These are phyloP conservation scores for Taxidea taxus DNA, from an alignment of 2,113 vertebrate species.

Conservation along the genomic window DNA sequence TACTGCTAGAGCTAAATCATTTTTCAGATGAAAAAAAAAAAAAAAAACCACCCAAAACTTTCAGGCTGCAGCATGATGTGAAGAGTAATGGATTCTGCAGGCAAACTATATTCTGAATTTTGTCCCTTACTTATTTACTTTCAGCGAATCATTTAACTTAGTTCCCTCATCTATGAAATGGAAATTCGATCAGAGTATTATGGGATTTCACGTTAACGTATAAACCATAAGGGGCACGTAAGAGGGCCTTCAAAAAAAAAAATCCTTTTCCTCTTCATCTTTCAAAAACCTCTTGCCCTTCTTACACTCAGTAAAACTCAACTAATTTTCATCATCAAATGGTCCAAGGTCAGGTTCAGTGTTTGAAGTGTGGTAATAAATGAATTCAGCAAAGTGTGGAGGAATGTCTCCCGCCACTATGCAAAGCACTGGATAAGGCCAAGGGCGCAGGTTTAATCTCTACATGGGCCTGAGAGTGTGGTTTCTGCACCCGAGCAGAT, in stretches of 20 bases:
- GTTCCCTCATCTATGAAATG: conserved; percentile 47
- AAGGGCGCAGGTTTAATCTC: not conserved
- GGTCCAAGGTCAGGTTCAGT: not conserved
- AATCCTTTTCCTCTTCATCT: not conserved
- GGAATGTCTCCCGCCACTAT: not conserved
- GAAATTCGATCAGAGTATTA: not conserved
- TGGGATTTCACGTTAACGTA: conserved; percentile 56
- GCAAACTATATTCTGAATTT: conserved; percentile 16
- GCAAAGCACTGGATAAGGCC: not conserved
- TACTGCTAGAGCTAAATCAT: not conserved
- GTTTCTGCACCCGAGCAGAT: not conserved
- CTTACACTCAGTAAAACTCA: not conserved
- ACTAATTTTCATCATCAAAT: conserved; percentile 3
- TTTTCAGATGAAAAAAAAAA: not conserved
- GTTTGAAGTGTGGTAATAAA: not conserved
- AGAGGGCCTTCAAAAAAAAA: not conserved
- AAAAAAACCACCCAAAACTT: not conserved
- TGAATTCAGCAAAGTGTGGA: not conserved
- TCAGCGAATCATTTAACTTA: conserved; percentile 47
- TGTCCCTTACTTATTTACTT: conserved; percentile 5
- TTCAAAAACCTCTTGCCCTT: not conserved
- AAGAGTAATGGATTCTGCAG: conserved; percentile 51
- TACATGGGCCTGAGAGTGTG: not conserved
- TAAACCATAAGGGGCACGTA: conserved; percentile 39
- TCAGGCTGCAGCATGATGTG: not conserved